Percentiles rank a stretch among this genome's conserved stretches.
Evolutionary conservation across 2,797 vertebrate species (phyloP).

Genomic region (Hemibagrus guttatus): DNA sequence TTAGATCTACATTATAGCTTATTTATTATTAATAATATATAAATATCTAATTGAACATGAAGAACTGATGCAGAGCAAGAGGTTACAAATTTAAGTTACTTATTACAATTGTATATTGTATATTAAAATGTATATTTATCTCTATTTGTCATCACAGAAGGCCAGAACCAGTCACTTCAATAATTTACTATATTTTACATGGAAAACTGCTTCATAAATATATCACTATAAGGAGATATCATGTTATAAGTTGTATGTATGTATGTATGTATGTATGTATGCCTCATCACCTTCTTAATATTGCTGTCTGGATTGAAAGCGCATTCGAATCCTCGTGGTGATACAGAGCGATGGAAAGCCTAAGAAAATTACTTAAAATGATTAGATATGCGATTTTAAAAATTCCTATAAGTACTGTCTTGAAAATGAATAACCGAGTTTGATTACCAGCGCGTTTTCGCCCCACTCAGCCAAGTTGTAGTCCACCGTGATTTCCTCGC

Average conservation of each 20-base stretch:
- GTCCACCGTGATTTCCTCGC: constrained; percentile 83
- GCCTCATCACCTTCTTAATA: constrained; percentile 59
- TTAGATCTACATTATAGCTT: background rate
- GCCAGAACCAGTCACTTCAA: background rate
- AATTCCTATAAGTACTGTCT: background rate
- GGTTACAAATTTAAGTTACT: background rate
- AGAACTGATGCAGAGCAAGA: background rate
- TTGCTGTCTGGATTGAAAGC: constrained; percentile 61
- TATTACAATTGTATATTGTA: background rate
- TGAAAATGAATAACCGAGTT: background rate
- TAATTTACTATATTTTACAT: background rate
- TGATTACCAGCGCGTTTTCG: constrained; percentile 75
- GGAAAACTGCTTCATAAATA: background rate
- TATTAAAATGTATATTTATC: background rate
- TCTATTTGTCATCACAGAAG: background rate
- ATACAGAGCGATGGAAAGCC: constrained; percentile 62
- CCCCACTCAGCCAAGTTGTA: constrained; percentile 83
- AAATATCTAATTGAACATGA: background rate
- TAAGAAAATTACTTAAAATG: constrained; percentile 28
- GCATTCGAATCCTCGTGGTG: constrained; percentile 61
- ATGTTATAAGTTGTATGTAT: background rate
- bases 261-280: background rate
- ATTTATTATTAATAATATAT: background rate
- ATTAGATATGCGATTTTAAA: background rate
- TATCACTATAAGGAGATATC: background rate